Percentiles rank a stretch among this genome's conserved stretches.
Conservation (phyloP, 1,140 invertebrate species). For the Rhizoglyphus robini region DNA sequence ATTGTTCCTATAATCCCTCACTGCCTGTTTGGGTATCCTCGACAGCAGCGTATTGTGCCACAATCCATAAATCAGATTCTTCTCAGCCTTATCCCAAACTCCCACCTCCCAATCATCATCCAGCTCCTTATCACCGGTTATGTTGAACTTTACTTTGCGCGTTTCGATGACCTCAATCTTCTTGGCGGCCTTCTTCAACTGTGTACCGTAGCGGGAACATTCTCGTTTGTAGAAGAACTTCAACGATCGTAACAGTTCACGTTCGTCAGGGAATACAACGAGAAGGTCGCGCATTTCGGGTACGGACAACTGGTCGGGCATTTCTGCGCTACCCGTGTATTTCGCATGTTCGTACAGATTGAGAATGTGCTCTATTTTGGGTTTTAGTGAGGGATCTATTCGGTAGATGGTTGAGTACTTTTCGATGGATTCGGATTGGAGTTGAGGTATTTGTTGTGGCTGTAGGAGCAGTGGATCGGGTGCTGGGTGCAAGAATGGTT, state of each 20-base stretch:
- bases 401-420: too few species aligned
- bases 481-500: too few species aligned
- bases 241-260: constrained; percentile 28
- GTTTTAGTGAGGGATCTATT: constrained; percentile 37
- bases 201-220: constrained; percentile 31
- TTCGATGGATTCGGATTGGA: too few species aligned
- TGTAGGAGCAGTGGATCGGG: too few species aligned
- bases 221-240: constrained; percentile 47
- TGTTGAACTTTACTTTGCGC: background rate
- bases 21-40: constrained; percentile 43
- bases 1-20: constrained; percentile 49
- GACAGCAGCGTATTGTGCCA: constrained; percentile 47
- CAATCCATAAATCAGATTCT: constrained; percentile 43
- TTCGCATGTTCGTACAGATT: constrained; percentile 5
- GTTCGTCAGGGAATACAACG: background rate
- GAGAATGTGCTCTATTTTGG: constrained; percentile 2
- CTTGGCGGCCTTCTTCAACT: constrained; percentile 27
- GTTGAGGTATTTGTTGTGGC: too few species aligned
- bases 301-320: background rate
- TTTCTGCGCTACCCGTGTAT: background rate
- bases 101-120: constrained; percentile 1
- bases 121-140: background rate
- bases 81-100: background rate
- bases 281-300: background rate
- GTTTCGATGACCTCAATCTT: constrained; percentile 29